Conservation (phyloP, 2,113 vertebrate genomes). For the Atrichornis clamosus region DNA sequence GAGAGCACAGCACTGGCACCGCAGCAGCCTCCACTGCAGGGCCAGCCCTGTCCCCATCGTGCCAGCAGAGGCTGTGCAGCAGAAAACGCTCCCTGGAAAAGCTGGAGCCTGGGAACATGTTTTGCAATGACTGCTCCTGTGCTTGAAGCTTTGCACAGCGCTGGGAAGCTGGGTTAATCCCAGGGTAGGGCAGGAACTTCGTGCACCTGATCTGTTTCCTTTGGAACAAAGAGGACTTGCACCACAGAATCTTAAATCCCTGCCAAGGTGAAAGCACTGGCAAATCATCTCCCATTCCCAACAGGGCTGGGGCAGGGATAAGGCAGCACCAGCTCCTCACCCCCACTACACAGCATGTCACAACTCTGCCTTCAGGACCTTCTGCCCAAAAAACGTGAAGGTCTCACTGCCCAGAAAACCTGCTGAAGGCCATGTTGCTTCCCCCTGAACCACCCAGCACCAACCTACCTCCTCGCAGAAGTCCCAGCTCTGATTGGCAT, state of each 20-base stretch:
- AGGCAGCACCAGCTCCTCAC: neutral
- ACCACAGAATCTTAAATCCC: neutral
- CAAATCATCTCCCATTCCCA: neutral
- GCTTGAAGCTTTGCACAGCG: neutral
- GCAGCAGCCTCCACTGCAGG: neutral
- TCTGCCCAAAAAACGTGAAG: neutral
- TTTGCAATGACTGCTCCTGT: neutral
- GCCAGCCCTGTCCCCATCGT: fast-evolving
- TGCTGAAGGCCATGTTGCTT: fast-evolving
- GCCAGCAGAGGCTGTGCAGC: neutral
- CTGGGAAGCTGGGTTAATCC: neutral
- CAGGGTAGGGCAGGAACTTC: neutral
- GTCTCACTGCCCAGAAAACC: neutral
- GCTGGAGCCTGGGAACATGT: neutral
- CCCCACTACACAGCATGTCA: fast-evolving
- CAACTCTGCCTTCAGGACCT: neutral
- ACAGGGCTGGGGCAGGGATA: neutral
- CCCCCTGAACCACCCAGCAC: neutral
- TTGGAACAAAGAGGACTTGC: neutral
- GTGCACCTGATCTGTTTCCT: neutral
- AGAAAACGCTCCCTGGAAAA: neutral
- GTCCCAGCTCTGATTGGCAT: slow-evolving; percentile 73
- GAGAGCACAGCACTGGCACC: neutral
- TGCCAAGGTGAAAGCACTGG: neutral
- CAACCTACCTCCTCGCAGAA: slow-evolving; percentile 86